phyloP scores from a whole-genome alignment of 2,797 vertebrate genomes.

The Sebastes itinus region DNA sequence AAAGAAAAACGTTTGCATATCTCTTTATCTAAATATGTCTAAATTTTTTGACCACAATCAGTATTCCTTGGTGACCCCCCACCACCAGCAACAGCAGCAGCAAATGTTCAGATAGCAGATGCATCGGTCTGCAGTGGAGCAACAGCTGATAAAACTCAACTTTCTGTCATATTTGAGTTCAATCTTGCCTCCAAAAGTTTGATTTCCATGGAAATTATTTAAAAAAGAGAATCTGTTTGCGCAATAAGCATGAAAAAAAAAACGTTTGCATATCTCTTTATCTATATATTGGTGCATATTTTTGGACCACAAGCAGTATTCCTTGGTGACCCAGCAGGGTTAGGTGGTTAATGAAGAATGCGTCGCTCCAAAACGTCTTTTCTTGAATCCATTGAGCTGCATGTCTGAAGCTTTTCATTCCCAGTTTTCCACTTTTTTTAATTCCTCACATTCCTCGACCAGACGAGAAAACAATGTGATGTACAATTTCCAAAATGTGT shows the following conservation, averaged over 20 bases:
- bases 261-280: background rate
- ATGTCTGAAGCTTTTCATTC: slow-evolving; percentile 19
- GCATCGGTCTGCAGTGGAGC: slow-evolving; percentile 48
- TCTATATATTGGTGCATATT: background rate
- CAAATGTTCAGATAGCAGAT: slow-evolving; percentile 65
- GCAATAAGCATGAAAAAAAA: background rate
- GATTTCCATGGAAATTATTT: background rate
- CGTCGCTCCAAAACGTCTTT: slow-evolving; percentile 34
- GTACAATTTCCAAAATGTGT: slow-evolving; percentile 83
- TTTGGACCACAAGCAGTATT: background rate
- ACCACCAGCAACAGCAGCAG: slow-evolving; percentile 21
- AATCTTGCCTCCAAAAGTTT: slow-evolving; percentile 8
- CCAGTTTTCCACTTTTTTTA: slow-evolving; percentile 71
- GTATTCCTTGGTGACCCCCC: slow-evolving; percentile 29
- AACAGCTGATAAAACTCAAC: slow-evolving; percentile 71
- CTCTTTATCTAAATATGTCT: background rate
- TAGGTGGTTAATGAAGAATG: slow-evolving; percentile 44
- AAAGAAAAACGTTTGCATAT: background rate
- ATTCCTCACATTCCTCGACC: slow-evolving; percentile 74
- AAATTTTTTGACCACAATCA: background rate
- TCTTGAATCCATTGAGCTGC: slow-evolving; percentile 29
- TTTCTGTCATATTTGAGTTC: slow-evolving; percentile 26
- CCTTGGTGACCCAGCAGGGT: slow-evolving; percentile 33
- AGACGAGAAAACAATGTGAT: slow-evolving; percentile 77
- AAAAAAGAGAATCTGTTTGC: background rate